These are phyloP conservation scores for Dipus sagitta DNA, from an alignment of 2,797 vertebrate species.

Conservation along the genomic window DNA sequence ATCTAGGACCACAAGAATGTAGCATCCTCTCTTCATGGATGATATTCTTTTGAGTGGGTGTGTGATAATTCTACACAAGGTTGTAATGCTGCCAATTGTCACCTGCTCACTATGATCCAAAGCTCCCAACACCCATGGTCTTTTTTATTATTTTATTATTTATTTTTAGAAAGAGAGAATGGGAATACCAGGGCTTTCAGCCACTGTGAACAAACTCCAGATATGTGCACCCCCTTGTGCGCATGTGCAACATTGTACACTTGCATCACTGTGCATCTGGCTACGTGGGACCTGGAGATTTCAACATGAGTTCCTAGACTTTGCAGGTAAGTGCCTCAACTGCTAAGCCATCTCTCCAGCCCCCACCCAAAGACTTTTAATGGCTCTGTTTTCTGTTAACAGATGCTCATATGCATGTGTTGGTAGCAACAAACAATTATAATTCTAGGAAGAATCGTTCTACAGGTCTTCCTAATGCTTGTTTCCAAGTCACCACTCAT, in stretches of 20 bases:
- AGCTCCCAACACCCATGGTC: not conserved
- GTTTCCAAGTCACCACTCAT: conserved; percentile 15
- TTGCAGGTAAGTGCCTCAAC: too few relatives aligned
- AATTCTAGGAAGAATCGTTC: conserved; percentile 29
- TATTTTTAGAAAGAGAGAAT: too few relatives aligned
- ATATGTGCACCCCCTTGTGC: too few relatives aligned
- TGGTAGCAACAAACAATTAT: not conserved
- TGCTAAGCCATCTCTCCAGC: too few relatives aligned
- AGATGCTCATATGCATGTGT: not conserved
- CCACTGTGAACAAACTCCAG: too few relatives aligned
- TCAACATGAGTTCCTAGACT: too few relatives aligned
- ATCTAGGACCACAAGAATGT: not conserved
- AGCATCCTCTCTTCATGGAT: conserved; percentile 4
- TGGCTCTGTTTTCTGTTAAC: conserved; percentile 35
- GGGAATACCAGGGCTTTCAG: too few relatives aligned
- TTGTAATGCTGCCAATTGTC: conserved; percentile 18
- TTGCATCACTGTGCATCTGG: too few relatives aligned
- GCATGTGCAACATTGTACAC: too few relatives aligned
- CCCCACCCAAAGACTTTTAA: not conserved
- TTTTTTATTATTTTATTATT: too few relatives aligned
- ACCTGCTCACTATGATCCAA: conserved; percentile 10
- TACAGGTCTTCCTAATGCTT: conserved; percentile 26
- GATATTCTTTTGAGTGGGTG: not conserved
- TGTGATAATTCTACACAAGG: not conserved
- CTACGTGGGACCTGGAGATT: too few relatives aligned